Percentiles rank a stretch among this genome's conserved stretches.
phyloP scores from a whole-genome alignment of 1,140 invertebrate genomes.

The Penaeus japonicus region DNA sequence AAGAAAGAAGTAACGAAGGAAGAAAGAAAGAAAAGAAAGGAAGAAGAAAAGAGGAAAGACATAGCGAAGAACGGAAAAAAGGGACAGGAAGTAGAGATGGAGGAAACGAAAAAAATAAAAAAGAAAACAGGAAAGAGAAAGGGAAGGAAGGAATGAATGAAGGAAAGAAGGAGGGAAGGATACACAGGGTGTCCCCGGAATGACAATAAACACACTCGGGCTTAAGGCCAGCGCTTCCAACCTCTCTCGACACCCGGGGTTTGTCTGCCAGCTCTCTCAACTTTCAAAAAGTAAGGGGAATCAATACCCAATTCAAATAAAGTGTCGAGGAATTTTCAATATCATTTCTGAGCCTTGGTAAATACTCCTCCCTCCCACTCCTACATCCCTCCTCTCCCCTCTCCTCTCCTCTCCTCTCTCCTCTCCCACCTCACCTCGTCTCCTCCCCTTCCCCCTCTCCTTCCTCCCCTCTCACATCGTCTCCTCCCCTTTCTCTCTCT shows the following conservation, averaged over 20 bases:
- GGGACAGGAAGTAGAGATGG: not conserved
- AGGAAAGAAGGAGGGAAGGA: not conserved
- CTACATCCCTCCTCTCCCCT: too few species aligned
- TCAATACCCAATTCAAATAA: conserved; percentile 59
- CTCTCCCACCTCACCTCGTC: too few species aligned
- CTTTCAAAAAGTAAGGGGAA: conserved; percentile 52
- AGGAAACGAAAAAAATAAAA: not conserved
- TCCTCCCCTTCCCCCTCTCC: too few species aligned
- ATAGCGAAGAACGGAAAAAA: too few species aligned
- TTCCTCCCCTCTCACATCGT: too few species aligned
- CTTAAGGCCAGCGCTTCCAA: not conserved
- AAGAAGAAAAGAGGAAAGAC: too few species aligned
- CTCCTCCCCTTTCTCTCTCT: too few species aligned
- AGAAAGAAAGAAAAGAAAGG: too few species aligned
- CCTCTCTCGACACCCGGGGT: not conserved
- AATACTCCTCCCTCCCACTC: conserved; percentile 38
- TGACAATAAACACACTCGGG: not conserved
- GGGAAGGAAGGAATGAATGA: not conserved
- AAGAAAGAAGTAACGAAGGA: too few species aligned
- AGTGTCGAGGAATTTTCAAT: conserved; percentile 56
- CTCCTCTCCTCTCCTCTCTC: too few species aligned
- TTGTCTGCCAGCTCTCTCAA: conserved; percentile 48
- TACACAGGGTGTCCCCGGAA: not conserved
- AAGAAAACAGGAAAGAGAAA: not conserved
- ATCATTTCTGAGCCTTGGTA: conserved; percentile 58